Evolutionary conservation across 2,113 vertebrate genomes (phyloP), one percentile per base, ranked within the genome.

Genomic region (Rissa tridactyla): DNA sequence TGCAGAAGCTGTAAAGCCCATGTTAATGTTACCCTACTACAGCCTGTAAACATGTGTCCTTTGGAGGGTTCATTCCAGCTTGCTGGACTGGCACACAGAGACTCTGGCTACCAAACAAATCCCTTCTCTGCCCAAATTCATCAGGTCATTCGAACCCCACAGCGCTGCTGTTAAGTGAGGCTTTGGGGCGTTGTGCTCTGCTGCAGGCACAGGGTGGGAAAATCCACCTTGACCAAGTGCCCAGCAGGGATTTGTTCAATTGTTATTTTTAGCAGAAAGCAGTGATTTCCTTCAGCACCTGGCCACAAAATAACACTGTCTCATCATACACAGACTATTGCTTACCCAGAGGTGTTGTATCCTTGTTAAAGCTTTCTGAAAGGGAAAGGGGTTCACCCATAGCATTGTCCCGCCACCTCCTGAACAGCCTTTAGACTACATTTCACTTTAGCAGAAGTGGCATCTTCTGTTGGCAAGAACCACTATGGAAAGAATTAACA

Each of bases 231-330:
- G 5, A 6, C 76, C 89, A 84, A 44, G 80, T 10, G 18, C 52
- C 44, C 61, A 70, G 78, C 51, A 61, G 55, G 66, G 40, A 85
- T 62, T 77, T 66, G 29, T 69, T 87, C 8, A 3, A 54, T 34
- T 95, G 92, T 49, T 60, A 21, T 88, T 96, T 95, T 90, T 64
- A 97, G 77, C 68, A 96, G 82, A 95, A 96, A 94, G 75, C 55
- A 84, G 42, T 64, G 46, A 90, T 97, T 96, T 95, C 46, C 92
- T 79, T 69, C 64, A 23, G 95, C 72, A 80, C 54, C 81, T 58
- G 10, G 58, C 68, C 54, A 76, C 54, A 76, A 90, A 97, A 97
- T 66, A 91, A 55, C 46, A 40, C 18, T n/a, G 73, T 65, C 14
- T 13, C 90, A 77, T 69, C 66, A 62, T 19, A 95, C 16, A 2